Percentiles rank a stretch among this genome's conserved stretches.
Conservation (phyloP, 1,140 invertebrate species). For the Drosophila ercepeae region DNA sequence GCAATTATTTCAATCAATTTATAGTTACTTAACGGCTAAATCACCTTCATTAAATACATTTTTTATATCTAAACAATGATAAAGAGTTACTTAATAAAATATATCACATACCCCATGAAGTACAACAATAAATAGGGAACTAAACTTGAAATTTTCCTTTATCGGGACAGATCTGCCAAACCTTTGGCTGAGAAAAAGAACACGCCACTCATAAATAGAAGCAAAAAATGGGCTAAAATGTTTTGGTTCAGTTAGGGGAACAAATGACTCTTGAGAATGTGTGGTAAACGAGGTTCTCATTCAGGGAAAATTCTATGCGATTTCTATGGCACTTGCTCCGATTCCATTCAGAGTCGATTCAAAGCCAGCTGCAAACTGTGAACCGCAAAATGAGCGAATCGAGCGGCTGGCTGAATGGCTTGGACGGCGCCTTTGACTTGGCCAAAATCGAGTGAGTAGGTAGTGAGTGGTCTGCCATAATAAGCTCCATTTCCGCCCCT, state of each 20-base stretch:
- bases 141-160: neutral
- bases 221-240: constrained; percentile 41
- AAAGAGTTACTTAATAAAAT: too few species aligned
- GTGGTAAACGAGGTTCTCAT: constrained; percentile 64
- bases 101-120: too few species aligned
- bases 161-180: neutral
- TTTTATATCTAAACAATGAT: too few species aligned
- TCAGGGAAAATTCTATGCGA: constrained; percentile 52
- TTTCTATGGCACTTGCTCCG: constrained; percentile 60
- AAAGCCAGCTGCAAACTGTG: constrained; percentile 69
- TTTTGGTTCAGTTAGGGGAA: constrained; percentile 9
- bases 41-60: too few species aligned
- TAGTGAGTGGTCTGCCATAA: constrained; percentile 49
- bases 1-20: constrained; percentile 24
- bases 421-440: constrained; percentile 15
- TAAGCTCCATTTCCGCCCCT: constrained; percentile 68
- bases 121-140: neutral
- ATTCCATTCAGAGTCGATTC: constrained; percentile 72
- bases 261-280: constrained; percentile 60
- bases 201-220: constrained; percentile 37
- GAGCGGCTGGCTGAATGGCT: constrained; percentile 24
- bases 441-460: constrained; percentile 4
- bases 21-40: neutral
- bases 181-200: neutral
- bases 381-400: constrained; percentile 65